These are phyloP conservation scores for Arion vulgaris DNA, from an alignment of 1,140 invertebrate species.

Conservation along the genomic window DNA sequence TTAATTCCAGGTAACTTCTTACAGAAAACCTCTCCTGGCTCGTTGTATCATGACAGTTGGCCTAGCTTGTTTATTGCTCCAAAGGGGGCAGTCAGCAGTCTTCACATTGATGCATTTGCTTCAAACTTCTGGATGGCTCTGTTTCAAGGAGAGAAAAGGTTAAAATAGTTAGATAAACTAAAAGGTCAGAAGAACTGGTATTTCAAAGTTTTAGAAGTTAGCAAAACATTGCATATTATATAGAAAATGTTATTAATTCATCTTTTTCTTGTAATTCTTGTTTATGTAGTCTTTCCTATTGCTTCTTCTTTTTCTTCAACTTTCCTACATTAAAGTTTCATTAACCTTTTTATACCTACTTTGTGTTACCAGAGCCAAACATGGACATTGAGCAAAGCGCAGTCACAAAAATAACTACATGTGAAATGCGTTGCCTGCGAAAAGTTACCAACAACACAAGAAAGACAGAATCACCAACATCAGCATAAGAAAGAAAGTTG, in stretches of 20 bases:
- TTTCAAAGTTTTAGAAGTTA: not conserved
- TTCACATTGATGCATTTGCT: constrained; percentile 68
- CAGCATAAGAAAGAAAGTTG: no score
- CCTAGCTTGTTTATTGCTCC: constrained; percentile 68
- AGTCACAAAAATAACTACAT: no score
- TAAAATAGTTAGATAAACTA: not conserved
- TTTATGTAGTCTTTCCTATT: no score
- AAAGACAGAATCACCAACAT: no score
- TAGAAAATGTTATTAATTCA: not conserved
- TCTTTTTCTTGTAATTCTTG: no score
- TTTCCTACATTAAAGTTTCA: no score
- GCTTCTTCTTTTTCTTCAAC: no score
- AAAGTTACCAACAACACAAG: no score
- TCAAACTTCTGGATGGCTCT: constrained; percentile 70
- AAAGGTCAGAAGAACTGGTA: not conserved
- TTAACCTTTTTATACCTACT: no score
- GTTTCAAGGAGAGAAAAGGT: constrained; percentile 65
- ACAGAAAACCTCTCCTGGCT: constrained; percentile 47
- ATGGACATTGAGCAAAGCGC: no score
- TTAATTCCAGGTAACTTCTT: constrained; percentile 62
- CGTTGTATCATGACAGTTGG: constrained; percentile 66
- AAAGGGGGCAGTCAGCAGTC: constrained; percentile 54
- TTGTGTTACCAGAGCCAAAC: no score
- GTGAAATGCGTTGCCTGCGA: no score
- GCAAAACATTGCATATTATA: not conserved